Evolutionary conservation across 2,888 invertebrate species (phyloP).

Genomic region (Lysandra coridon): DNA sequence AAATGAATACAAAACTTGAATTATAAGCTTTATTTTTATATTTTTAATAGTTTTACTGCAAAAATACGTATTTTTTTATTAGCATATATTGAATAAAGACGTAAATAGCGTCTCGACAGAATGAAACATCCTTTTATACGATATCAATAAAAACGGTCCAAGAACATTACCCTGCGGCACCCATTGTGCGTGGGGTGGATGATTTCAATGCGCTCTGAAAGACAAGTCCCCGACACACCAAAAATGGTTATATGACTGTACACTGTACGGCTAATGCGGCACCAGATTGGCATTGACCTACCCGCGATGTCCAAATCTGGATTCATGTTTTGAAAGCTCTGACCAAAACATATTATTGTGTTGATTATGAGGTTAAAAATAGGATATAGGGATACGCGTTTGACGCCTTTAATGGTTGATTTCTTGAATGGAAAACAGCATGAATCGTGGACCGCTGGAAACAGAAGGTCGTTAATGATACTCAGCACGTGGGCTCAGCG

Average conservation of each 20-base stretch:
- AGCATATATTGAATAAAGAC: conserved; percentile 18
- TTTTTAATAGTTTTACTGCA: background rate
- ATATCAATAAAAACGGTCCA: conserved; percentile 52
- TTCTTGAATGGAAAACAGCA: conserved; percentile 24
- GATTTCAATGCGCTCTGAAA: conserved; percentile 50
- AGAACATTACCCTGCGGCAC: conserved; percentile 61
- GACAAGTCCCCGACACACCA: conserved; percentile 53
- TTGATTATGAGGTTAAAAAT: background rate
- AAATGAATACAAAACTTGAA: background rate
- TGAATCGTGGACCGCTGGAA: background rate
- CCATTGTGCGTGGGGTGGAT: conserved; percentile 53
- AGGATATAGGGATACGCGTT: background rate
- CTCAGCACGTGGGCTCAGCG: conserved; percentile 28
- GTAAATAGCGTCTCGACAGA: conserved; percentile 33
- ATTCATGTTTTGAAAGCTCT: conserved; percentile 60
- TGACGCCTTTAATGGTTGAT: background rate
- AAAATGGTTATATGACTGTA: conserved; percentile 67
- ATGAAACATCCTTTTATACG: conserved; percentile 29
- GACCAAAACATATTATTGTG: conserved; percentile 36
- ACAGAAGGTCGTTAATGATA: conserved; percentile 26
- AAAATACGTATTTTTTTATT: background rate
- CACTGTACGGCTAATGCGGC: conserved; percentile 52
- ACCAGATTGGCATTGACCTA: conserved; percentile 67
- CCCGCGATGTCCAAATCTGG: conserved; percentile 58
- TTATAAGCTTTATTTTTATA: background rate